Base-by-base conservation (phyloP, 2,797 vertebrate genomes). In the Hozukius guyotensis region DNA sequence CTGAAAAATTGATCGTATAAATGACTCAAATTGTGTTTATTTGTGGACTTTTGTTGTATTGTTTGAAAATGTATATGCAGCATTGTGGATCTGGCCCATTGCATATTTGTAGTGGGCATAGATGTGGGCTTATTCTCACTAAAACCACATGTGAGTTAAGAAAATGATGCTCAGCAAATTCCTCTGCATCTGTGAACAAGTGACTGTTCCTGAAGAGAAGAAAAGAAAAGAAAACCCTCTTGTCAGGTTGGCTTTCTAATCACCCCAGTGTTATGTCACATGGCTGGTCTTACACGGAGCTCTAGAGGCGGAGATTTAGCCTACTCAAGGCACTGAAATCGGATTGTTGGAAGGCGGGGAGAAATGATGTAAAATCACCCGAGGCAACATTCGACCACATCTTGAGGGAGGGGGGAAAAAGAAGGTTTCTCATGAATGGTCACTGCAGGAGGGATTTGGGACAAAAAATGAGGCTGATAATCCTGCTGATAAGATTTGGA, bases 301-400 rank as follows among this genome's bases (percentile, higher is more conserved):
- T 84, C 77, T 31, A 64, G 87, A 88, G 89, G 85, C 78, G 70
- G 86, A 86, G 85, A 83, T 87, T 79, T 86, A 80, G 80, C 85
- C 84, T 75, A 78, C 85, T 89, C 88, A 84, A 88, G 86, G 88
- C 83, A 74, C 86, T 90, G 83, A 86, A 94, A 94, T 94, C 91
- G 78, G 93, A 95, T 95, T 95, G 87, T 78, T 85, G 74, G 91
- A 89, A 93, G 94, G 94, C 92, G 92, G 95, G 91, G 93, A 88
- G 80, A 90, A 91, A 90, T 95, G 93, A 96, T 95, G 95, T 93
- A 89, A 95, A 92, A 94, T 96, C 93, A 95, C 72, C 95, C 91
- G 94, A 95, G 80, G 92, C 85, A 94, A 93, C 93, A 90, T 93
- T 75, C 91, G 90, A 94, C 85, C 68, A 75, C 60, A 72, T 83